Evolutionary conservation across 2,888 invertebrate species (phyloP), one percentile per base, ranked within the genome.

Genomic region (Diaphora mendica): DNA sequence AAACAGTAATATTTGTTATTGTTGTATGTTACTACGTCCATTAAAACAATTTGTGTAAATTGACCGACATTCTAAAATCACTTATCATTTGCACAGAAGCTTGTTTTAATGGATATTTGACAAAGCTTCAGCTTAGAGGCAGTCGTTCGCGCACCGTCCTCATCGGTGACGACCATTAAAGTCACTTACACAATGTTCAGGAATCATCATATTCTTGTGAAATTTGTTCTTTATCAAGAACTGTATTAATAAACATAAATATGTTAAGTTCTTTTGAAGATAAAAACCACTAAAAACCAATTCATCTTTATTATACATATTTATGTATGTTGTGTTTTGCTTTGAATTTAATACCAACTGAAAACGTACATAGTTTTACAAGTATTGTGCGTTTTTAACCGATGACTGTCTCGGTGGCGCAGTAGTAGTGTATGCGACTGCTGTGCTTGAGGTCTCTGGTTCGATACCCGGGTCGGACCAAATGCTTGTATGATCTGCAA

Each of bases 161-260:
- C 71, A 70, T 48, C 48, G 39, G 64, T 33, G 44, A 26, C 71
- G 15, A 73, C 83, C 83, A 82, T 82, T 80, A 80, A 44, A 35
- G 70, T 71, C 30, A 64, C 42, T 74, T 67, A 80, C 74, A 74
- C 72, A 82, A 70, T 70, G 82, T 80, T 71, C 64, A 70, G 39
- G 74, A 75, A 59, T 26, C 13, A 15, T 15, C 26, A 26, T 5
- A 30, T 4, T 59, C 26, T 59, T 15, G 59, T 15, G 26, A 59
- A 26, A 11, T 26, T 26, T 26, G 15, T 26, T 30, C 4, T 62
- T 15, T 15, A 15, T 62, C 17, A 30, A 13, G 13, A 15, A 13
- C 59, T 59, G 59, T 55, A 15, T 62, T 26, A 62, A 30, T 26
- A 62, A 30, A 62, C 15, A 1, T 26, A 15, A 26, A 23, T 13